These are phyloP conservation scores for Herpailurus yagouaroundi DNA, from an alignment of 2,113 vertebrate species.

Conservation along the genomic window DNA sequence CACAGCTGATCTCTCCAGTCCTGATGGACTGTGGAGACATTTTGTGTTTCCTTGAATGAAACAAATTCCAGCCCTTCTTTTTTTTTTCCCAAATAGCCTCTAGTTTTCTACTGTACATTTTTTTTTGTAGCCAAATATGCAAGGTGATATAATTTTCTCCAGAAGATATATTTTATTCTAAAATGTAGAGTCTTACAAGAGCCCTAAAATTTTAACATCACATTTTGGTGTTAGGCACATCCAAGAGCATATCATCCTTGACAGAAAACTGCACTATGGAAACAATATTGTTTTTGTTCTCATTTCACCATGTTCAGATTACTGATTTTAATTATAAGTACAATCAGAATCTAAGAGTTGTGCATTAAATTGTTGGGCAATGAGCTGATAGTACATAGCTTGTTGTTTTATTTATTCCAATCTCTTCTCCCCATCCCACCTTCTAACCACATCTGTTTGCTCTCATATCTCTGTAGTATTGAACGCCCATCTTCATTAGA, in stretches of 20 bases:
- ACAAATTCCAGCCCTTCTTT: background rate
- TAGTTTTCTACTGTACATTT: background rate
- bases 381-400: background rate
- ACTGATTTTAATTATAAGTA: background rate
- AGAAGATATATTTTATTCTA: background rate
- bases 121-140: background rate
- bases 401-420: background rate
- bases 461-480: background rate
- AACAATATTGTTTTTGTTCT: background rate
- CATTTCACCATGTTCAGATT: background rate
- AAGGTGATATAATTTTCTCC: background rate
- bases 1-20: background rate
- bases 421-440: background rate
- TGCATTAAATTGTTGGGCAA: background rate
- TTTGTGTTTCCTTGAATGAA: conserved; percentile 18
- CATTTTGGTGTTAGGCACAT: background rate
- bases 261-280: background rate
- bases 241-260: background rate
- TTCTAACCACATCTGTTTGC: background rate
- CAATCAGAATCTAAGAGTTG: background rate
- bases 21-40: background rate
- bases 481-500: background rate
- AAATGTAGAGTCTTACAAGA: background rate
- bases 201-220: background rate
- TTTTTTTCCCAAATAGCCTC: background rate